Percentiles rank a stretch among this genome's conserved stretches.
These are phyloP conservation scores for Metacarcinus magister DNA, from an alignment of 2,888 invertebrate genomes.

Conservation along the genomic window DNA sequence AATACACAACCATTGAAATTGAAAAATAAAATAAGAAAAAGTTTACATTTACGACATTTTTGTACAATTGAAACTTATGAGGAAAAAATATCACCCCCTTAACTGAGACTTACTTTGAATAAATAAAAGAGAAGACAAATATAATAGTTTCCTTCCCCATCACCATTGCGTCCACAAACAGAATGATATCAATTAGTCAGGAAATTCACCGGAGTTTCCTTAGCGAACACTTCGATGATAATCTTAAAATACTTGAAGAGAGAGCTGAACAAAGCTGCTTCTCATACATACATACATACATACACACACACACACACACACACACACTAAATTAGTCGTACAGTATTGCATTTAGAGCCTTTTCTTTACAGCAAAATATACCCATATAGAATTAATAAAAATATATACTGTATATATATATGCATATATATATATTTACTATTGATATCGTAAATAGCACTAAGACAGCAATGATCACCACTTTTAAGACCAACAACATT, in stretches of 20 bases:
- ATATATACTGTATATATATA: neutral
- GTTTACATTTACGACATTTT: neutral
- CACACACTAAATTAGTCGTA: conserved; percentile 11
- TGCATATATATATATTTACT: neutral
- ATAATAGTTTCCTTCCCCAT: neutral
- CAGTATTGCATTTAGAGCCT: conserved; percentile 45
- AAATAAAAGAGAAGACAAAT: neutral
- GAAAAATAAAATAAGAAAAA: neutral
- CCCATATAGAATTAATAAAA: neutral
- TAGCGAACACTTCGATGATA: neutral
- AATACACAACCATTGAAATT: neutral
- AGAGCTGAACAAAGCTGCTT: neutral
- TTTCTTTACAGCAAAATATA: neutral
- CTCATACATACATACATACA: neutral
- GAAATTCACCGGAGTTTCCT: neutral
- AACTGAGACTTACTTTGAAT: neutral
- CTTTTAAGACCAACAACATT: neutral
- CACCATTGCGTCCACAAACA: neutral
- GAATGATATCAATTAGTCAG: neutral
- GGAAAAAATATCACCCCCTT: neutral
- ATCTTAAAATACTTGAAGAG: neutral
- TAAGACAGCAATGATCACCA: neutral
- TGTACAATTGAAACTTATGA: neutral
- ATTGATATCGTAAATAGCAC: conserved; percentile 43
- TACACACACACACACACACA: conserved; percentile 37